Evolutionary conservation across 2,797 vertebrate species (phyloP).

Genomic region (Pseudomugil tenellus): DNA sequence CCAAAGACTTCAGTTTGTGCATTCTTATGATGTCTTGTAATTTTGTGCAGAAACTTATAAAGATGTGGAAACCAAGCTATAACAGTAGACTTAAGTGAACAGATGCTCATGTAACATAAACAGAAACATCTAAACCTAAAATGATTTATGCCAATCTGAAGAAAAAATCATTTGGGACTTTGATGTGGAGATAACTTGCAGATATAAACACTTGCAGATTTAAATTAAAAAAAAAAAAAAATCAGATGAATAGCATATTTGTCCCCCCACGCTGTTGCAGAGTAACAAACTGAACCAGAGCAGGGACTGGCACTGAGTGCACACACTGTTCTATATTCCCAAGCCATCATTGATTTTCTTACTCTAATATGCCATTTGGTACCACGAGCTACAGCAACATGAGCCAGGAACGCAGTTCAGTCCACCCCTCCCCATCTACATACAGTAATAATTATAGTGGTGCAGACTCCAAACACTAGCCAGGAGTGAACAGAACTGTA

Average conservation of each 20-base stretch:
- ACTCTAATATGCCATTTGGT: conserved; percentile 59
- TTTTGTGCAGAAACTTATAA: background rate
- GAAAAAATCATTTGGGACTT: background rate
- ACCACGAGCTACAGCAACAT: conserved; percentile 49
- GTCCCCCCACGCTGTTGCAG: background rate
- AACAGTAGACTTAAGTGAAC: too few species aligned
- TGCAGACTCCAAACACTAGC: conserved; percentile 37
- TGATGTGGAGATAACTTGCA: background rate
- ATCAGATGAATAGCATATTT: background rate
- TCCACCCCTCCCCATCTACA: conserved; percentile 10
- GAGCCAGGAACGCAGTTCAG: conserved; percentile 53
- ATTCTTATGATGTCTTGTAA: background rate
- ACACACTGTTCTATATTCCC: conserved; percentile 60
- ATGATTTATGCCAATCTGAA: background rate
- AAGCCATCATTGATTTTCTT: conserved; percentile 69
- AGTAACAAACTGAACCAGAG: conserved; percentile 27
- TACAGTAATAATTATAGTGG: conserved; percentile 33
- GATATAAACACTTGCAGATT: background rate
- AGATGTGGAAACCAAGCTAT: background rate
- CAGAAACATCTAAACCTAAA: too few species aligned
- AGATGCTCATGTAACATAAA: too few species aligned
- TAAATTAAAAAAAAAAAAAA: background rate
- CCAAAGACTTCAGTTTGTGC: background rate
- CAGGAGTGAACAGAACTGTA: conserved; percentile 32
- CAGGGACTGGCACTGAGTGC: conserved; percentile 28